Base-by-base conservation (phyloP, 2,113 vertebrate genomes). In the Amblyopsis rosae region DNA sequence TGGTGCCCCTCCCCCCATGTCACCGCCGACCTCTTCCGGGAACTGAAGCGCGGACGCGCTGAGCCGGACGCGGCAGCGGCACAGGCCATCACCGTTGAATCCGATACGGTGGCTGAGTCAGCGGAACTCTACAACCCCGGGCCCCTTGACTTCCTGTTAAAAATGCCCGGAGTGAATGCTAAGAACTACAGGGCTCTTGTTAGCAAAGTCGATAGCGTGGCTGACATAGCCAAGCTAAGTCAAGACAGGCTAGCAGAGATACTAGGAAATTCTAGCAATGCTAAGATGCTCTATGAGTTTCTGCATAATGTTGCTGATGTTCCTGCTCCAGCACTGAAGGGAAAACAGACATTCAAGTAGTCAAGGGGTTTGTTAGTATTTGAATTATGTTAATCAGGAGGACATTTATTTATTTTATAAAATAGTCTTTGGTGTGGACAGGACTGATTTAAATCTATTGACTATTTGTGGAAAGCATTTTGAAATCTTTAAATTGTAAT, bases 1-100 rank as follows among this genome's bases (percentile, higher is more conserved):
- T 99, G 98, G 98, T 98, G 98, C 78, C 94, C 96, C 0, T 99
- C 98, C 0, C 97, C 97, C 0, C 93, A 98, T 0, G 92, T 89
- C 57, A 96, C 97, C 0, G 96, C 96, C 0, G 95, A 99, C 58
- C 81, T 99, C 9, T 98, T 99, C 63, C 88, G 95, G 73, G 97
- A 98, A 19, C 82, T 99, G 58, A 99, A 99, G 67, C 86, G 88
- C 0, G 95, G 94, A 53, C 89, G 91, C 2, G 69, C 83, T 0
- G 95, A 99, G 3, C 98, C 97, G 0, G 89, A 98, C 0, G 93
- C 95, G 0, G 69, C 91, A 0, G 87, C 89, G 0, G 96, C 96
- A 0, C 86, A 94, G 89, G 96, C 96, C 0, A 41, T 98, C 74
- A 96, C 94, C 0, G 94, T 92, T 0, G 96, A 99, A 63, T 96